phyloP scores from a whole-genome alignment of 2,888 invertebrate species.

The Tinea trinotella region DNA sequence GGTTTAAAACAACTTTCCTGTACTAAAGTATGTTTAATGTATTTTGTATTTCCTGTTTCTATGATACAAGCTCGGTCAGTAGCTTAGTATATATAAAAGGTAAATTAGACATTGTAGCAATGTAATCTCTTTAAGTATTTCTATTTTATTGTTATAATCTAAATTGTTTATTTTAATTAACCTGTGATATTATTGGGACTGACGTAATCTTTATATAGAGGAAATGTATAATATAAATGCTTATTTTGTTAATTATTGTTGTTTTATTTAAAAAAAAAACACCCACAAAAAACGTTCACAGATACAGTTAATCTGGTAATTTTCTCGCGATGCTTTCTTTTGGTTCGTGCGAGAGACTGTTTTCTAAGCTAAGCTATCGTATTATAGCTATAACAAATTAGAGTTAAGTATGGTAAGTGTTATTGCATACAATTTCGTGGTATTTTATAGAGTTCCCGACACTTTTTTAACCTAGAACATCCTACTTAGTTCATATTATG shows the following conservation, averaged over 20 bases:
- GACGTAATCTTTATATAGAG: conserved; percentile 39
- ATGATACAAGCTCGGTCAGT: too few relatives aligned
- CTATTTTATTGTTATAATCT: background rate
- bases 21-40: too few relatives aligned
- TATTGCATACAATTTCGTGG: conserved; percentile 4
- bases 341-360: too few relatives aligned
- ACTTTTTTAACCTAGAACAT: background rate
- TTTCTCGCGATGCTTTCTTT: too few relatives aligned
- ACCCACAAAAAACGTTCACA: too few relatives aligned
- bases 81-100: too few relatives aligned
- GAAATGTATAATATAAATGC: background rate
- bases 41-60: too few relatives aligned
- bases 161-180: background rate
- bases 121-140: background rate
- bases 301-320: too few relatives aligned
- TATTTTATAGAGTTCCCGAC: background rate
- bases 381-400: too few relatives aligned
- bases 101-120: conserved; percentile 35
- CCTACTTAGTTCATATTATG: background rate
- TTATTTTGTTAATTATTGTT: background rate
- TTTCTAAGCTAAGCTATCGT: too few relatives aligned
- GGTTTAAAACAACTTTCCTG: too few relatives aligned
- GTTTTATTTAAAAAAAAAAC: too few relatives aligned
- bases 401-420: background rate
- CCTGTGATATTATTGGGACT: conserved; percentile 55